phyloP scores from a whole-genome alignment of 2,888 invertebrate genomes.

The Spilarctia lutea region DNA sequence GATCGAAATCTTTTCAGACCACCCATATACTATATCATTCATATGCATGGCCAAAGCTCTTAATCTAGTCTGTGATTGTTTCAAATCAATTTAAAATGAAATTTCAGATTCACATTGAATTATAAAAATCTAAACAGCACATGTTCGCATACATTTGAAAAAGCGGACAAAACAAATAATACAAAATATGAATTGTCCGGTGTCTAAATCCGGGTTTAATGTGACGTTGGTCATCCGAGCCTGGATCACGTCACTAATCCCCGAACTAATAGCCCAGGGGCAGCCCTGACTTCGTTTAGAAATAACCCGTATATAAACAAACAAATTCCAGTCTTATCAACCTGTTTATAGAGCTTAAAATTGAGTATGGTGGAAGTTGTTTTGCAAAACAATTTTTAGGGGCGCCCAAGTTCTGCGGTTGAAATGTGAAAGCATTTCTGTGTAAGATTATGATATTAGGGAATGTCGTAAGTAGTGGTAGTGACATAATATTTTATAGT shows the following conservation, averaged over 20 bases:
- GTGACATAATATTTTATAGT: constrained; percentile 65
- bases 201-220: constrained; percentile 82
- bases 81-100: constrained; percentile 7
- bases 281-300: constrained; percentile 50
- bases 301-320: constrained; percentile 1
- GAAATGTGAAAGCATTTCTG: constrained; percentile 84
- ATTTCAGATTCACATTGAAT: constrained; percentile 25
- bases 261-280: constrained; percentile 79
- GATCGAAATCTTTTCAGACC: too few relatives aligned
- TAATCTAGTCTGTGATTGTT: background rate
- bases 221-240: constrained; percentile 83
- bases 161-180: constrained; percentile 63
- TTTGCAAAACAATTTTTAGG: constrained; percentile 73
- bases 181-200: constrained; percentile 74
- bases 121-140: constrained; percentile 35
- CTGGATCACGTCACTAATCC: constrained; percentile 82
- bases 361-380: constrained; percentile 35
- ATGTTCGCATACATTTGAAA: constrained; percentile 44
- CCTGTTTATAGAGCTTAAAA: constrained; percentile 47
- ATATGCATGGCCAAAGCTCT: background rate
- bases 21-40: background rate
- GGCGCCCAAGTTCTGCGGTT: constrained; percentile 62
- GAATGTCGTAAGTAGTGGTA: constrained; percentile 70
- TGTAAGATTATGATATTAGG: constrained; percentile 85
- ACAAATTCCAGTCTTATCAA: constrained; percentile 15